Percentiles rank a stretch among this genome's conserved stretches.
phyloP scores from a whole-genome alignment of 2,113 vertebrate species.

The Ancistrus triradiatus region DNA sequence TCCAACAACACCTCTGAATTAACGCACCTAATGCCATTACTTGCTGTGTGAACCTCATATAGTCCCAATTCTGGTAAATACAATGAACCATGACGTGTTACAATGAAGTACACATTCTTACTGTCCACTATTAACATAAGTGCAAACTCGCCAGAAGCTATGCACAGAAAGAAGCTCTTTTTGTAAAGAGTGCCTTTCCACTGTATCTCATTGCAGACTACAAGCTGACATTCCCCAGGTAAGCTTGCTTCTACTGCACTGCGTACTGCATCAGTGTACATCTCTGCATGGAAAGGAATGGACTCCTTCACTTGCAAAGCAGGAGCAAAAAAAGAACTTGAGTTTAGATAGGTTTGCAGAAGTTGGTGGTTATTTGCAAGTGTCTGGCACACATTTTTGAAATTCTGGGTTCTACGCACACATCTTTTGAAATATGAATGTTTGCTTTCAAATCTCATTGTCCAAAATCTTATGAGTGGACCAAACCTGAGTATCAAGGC shows the following conservation, averaged over 20 bases:
- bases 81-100: slow-evolving; percentile 7
- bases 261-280: slow-evolving; percentile 29
- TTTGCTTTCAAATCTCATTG: slow-evolving; percentile 1
- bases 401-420: slow-evolving; percentile 31
- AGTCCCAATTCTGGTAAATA: slow-evolving; percentile 24
- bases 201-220: slow-evolving; percentile 14
- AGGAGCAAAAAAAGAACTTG: slow-evolving; percentile 25
- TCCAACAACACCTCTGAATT: slow-evolving; percentile 17
- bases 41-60: background rate
- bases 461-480: background rate
- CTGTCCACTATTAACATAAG: slow-evolving; percentile 15
- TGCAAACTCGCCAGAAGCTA: slow-evolving; percentile 20
- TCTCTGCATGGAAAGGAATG: slow-evolving; percentile 28
- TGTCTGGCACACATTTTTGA: slow-evolving; percentile 39
- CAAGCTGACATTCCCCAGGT: background rate
- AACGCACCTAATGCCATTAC: background rate
- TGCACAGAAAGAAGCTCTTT: slow-evolving; percentile 34
- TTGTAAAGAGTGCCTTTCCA: slow-evolving; percentile 28
- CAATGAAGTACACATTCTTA: slow-evolving; percentile 24
- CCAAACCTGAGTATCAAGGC: slow-evolving; percentile 35
- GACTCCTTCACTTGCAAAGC: slow-evolving; percentile 20
- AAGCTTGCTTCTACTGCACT: slow-evolving; percentile 21
- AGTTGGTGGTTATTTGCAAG: slow-evolving; percentile 38
- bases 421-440: slow-evolving; percentile 39
- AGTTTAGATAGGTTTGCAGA: slow-evolving; percentile 21